A percentile compares a stretch with the other conserved stretches of the same genome.
These are phyloP conservation scores for Ammospiza nelsoni DNA, from an alignment of 2,113 vertebrate species.

Conservation along the genomic window DNA sequence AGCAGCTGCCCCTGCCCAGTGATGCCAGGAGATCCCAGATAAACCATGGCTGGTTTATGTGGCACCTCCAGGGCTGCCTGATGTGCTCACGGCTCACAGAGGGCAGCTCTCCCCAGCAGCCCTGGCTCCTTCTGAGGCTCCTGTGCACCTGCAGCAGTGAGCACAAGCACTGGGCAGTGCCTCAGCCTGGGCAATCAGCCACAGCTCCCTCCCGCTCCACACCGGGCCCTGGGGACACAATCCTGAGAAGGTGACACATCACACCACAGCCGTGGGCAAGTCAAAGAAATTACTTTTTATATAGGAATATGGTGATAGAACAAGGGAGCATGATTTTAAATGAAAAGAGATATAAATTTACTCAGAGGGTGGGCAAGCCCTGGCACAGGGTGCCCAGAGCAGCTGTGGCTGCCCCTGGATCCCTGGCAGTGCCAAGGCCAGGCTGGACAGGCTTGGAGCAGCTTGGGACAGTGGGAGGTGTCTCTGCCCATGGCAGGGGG, in stretches of 20 bases:
- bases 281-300: background rate
- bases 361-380: background rate
- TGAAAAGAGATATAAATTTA: background rate
- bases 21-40: background rate
- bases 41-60: fast-evolving
- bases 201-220: background rate
- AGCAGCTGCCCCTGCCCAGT: background rate
- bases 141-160: background rate
- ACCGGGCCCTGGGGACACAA: fast-evolving
- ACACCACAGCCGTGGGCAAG: fast-evolving
- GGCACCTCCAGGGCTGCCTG: background rate
- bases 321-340: background rate
- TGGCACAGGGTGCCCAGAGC: too few species aligned
- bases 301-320: background rate
- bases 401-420: too few species aligned
- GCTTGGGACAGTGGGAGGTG: background rate
- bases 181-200: background rate
- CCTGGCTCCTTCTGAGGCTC: background rate
- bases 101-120: background rate
- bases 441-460: background rate
- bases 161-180: background rate
- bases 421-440: background rate
- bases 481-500: background rate
- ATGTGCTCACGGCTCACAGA: background rate
- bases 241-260: background rate